Percentiles rank a stretch among this genome's conserved stretches.
Conservation (phyloP, 2,113 vertebrate species). For the Sorex fumeus region DNA sequence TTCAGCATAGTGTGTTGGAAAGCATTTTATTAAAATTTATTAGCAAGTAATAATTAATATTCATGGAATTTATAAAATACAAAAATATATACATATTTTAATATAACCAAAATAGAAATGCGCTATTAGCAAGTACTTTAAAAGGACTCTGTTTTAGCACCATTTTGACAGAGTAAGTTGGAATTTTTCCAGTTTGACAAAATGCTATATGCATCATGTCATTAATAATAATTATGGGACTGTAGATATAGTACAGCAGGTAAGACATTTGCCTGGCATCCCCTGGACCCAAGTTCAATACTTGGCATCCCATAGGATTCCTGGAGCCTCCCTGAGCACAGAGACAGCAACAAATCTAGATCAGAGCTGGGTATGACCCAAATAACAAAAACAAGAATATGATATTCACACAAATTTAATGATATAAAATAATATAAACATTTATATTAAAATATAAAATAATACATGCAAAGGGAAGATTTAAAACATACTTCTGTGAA, state of each 20-base stretch:
- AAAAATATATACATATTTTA: constrained; percentile 48
- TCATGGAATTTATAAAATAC: constrained; percentile 13
- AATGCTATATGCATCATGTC: not conserved
- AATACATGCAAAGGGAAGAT: not conserved
- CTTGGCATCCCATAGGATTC: too few species aligned
- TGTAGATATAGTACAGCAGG: too few species aligned
- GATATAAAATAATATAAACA: too few species aligned
- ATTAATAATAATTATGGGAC: not conserved
- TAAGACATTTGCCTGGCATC: too few species aligned
- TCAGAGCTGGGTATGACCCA: too few species aligned
- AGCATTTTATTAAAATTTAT: constrained; percentile 37
- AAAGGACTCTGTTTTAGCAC: constrained; percentile 42
- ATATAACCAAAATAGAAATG: constrained; percentile 57
- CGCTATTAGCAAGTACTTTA: not conserved
- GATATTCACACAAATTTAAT: not conserved
- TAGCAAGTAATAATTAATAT: constrained; percentile 48
- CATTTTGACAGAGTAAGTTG: constrained; percentile 62
- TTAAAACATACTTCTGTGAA: not conserved
- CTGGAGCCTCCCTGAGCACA: too few species aligned
- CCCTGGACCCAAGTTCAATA: too few species aligned
- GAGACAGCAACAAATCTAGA: too few species aligned
- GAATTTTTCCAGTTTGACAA: constrained; percentile 58
- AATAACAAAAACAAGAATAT: not conserved
- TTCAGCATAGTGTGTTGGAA: constrained; percentile 53
- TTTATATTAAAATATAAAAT: too few species aligned